Conservation (phyloP, 2,888 invertebrate species). For the Trilocha varians region DNA sequence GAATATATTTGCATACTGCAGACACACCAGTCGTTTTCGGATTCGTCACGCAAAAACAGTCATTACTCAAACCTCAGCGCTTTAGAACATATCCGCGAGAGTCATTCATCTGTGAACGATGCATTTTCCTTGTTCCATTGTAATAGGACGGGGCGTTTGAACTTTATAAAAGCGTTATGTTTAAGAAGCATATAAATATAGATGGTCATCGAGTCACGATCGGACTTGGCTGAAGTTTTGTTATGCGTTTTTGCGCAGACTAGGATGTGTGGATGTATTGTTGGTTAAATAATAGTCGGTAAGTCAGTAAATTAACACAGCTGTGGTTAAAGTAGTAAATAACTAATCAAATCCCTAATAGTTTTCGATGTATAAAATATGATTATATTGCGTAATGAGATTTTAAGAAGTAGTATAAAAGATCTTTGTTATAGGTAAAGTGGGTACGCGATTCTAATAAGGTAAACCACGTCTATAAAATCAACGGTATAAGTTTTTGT, state of each 20-base stretch:
- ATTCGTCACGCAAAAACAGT: neutral
- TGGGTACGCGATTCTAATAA: too few relatives aligned
- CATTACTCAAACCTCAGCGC: neutral
- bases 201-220: neutral
- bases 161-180: neutral
- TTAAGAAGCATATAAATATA: neutral
- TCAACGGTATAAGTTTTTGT: too few relatives aligned
- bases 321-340: too few relatives aligned
- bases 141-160: conserved; percentile 7
- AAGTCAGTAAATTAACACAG: too few relatives aligned
- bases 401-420: too few relatives aligned
- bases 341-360: too few relatives aligned
- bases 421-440: too few relatives aligned
- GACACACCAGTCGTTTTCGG: neutral
- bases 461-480: too few relatives aligned
- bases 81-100: conserved; percentile 5
- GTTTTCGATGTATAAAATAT: too few relatives aligned
- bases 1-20: neutral
- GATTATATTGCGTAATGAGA: too few relatives aligned
- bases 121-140: conserved; percentile 11
- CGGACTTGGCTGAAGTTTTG: neutral
- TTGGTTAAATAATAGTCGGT: too few relatives aligned
- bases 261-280: neutral
- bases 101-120: conserved; percentile 5
- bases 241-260: neutral